A percentile compares a stretch with the other conserved stretches of the same genome.
Evolutionary conservation across 2,888 invertebrate species (phyloP).

Genomic region (Drosophila nr. perissopoda): DNA sequence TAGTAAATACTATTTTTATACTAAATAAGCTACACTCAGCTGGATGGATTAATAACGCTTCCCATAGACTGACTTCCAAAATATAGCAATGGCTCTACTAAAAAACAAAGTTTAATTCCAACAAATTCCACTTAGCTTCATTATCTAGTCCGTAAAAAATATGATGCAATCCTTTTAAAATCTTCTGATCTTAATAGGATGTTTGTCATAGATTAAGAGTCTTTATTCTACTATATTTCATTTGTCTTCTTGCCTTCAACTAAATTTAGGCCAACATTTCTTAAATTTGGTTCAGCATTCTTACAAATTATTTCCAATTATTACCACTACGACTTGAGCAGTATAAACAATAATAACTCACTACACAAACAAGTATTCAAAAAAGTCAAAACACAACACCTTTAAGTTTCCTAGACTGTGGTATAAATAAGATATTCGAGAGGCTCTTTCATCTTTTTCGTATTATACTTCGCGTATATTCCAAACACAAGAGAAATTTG

Average conservation of each 20-base stretch:
- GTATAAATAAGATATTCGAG: neutral
- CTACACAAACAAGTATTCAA: neutral
- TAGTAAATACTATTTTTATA: neutral
- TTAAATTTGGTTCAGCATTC: neutral
- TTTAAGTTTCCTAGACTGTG: neutral
- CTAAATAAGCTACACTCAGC: neutral
- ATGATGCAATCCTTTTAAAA: neutral
- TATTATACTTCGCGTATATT: neutral
- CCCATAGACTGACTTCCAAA: accelerated
- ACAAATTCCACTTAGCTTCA: neutral
- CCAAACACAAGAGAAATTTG: neutral
- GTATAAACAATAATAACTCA: neutral
- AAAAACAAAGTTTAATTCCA: neutral
- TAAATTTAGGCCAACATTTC: neutral
- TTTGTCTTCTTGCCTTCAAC: neutral
- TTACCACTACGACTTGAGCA: neutral
- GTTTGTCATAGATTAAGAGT: neutral
- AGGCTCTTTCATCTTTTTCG: neutral
- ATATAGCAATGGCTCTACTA: neutral
- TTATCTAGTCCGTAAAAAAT: neutral
- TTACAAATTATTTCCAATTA: neutral
- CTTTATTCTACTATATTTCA: neutral
- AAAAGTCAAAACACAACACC: no score
- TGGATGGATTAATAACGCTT: no score
- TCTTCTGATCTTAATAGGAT: neutral